A percentile compares a stretch with the other conserved stretches of the same genome.
phyloP scores from a whole-genome alignment of 2,888 invertebrate genomes.

The Crematogaster levior region DNA sequence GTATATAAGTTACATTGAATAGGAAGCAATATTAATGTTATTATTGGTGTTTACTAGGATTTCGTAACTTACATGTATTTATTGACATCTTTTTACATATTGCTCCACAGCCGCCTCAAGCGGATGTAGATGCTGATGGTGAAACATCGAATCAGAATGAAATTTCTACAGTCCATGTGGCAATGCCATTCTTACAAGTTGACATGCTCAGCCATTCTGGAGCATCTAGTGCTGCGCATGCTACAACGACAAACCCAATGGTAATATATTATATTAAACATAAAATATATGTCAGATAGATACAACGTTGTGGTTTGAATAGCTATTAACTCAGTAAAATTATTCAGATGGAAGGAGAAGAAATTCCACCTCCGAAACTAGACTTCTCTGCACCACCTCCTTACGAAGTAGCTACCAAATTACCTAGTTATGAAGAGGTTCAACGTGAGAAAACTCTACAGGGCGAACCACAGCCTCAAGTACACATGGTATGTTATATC shows the following conservation, averaged over 20 bases:
- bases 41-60: no score
- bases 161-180: conserved; percentile 73
- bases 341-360: conserved; percentile 83
- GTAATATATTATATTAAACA: conserved; percentile 58
- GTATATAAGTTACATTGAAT: no score
- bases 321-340: neutral
- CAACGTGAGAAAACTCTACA: conserved; percentile 94
- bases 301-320: neutral
- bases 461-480: conserved; percentile 87
- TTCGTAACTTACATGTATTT: neutral
- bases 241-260: conserved; percentile 59
- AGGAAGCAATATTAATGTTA: no score
- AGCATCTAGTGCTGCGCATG: conserved; percentile 62
- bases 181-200: conserved; percentile 70
- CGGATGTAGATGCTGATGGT: conserved; percentile 67
- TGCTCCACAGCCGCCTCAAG: conserved; percentile 70
- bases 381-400: conserved; percentile 96
- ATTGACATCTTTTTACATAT: neutral
- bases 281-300: neutral
- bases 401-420: conserved; percentile 94
- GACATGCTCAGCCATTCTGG: conserved; percentile 73
- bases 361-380: conserved; percentile 93
- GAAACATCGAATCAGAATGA: conserved; percentile 65
- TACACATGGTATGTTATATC: conserved; percentile 78
- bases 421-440: conserved; percentile 97